Evolutionary conservation across 1,140 invertebrate species (phyloP), one percentile per base, ranked within the genome.

Genomic region (Heliconius melpomene): DNA sequence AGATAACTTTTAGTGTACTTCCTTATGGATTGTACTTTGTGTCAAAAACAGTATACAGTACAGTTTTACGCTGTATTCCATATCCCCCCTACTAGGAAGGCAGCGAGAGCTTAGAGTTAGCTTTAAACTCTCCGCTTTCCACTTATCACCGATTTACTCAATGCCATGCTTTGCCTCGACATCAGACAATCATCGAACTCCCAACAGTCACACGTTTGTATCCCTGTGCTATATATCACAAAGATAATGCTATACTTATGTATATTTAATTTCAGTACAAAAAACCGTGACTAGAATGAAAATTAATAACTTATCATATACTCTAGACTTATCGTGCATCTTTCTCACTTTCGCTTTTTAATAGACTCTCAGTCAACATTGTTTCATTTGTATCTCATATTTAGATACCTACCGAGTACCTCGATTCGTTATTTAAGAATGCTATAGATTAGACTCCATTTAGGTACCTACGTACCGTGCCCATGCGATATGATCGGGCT

Each of bases 331-430:
- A 54, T 57, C 74, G 32, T 36, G 2, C 29, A 75, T 75, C 52
- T 75, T 57, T 57, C 50, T 74, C 74, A 75, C 74, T 75, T 75
- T 75, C 74, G 32, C 32, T 75, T 60, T 57, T 75, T n/a, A 75
- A 32, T n/a, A 75, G 23, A 54, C 36, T 6, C 73, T 60, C 29
- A 75, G 38, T 75, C 52, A 60, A 57, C 74, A 32, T 60, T 75
- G 74, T 75, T 75, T 75, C 60, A 38, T 60, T 75, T 32, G 54
- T 57, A 75, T 60, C 32, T 75, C 32, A n/a, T 29, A 66, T 66
- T 16, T 29, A 57, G 11, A 66, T 29, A 29, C 9, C 60, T 29
- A 7, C 3, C 9, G 26, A 3, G 26, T 29, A 66, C n/a, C 60
- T 66, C 23, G 26, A 66, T 66, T 66, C 29, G 60, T 29, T 18